Percentiles rank a stretch among this genome's conserved stretches.
phyloP scores from a whole-genome alignment of 2,113 vertebrate species.

The Polyodon spathula region DNA sequence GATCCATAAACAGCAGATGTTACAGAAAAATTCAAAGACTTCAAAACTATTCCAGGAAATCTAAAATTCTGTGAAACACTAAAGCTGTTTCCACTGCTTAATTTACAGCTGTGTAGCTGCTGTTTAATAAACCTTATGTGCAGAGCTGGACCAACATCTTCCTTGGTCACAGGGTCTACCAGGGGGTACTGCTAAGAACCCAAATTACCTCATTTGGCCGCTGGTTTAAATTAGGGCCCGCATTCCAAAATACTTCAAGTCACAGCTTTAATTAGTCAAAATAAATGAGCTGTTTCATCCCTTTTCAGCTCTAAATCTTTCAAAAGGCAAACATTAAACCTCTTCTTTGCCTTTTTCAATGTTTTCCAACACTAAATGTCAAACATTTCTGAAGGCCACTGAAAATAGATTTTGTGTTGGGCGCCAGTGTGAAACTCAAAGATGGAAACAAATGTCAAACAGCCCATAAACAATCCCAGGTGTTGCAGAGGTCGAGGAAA shows the following conservation, averaged over 20 bases:
- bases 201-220: not conserved
- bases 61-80: not conserved
- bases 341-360: not conserved
- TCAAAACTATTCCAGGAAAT: not conserved
- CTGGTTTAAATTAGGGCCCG: not conserved
- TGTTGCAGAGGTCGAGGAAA: too few species aligned
- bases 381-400: not conserved
- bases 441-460: conserved; percentile 11
- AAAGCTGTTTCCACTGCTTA: not conserved
- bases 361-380: not conserved
- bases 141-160: not conserved
- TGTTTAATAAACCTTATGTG: conserved; percentile 2
- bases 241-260: not conserved
- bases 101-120: conserved; percentile 5
- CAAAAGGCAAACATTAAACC: conserved; percentile 2
- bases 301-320: not conserved
- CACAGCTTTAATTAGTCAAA: conserved; percentile 1
- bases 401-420: not conserved
- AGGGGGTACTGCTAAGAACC: not conserved
- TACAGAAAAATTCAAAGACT: not conserved
- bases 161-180: not conserved
- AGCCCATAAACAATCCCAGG: not conserved
- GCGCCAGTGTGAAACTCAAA: conserved; percentile 11
- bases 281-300: conserved; percentile 4
- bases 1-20: not conserved